These are phyloP conservation scores for Nomia melanderi DNA, from an alignment of 1,140 invertebrate genomes.

Conservation along the genomic window DNA sequence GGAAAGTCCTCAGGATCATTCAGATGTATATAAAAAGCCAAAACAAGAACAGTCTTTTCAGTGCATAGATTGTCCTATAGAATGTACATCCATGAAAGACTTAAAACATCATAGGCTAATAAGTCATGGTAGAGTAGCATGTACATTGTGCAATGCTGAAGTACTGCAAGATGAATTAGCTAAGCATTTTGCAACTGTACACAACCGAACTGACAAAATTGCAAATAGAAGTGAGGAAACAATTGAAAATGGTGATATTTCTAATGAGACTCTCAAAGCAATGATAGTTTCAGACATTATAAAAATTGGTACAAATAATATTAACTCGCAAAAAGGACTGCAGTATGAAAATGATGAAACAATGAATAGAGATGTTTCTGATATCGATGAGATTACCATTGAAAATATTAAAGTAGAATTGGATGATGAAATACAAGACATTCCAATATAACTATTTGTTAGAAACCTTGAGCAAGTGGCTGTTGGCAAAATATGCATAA, in stretches of 20 bases:
- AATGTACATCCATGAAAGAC: constrained; percentile 11
- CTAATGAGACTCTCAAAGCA: neutral
- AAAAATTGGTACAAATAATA: neutral
- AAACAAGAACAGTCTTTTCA: constrained; percentile 8
- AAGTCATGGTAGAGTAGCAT: constrained; percentile 16
- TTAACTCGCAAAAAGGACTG: neutral
- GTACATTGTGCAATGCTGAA: constrained; percentile 30
- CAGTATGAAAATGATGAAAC: neutral
- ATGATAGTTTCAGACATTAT: neutral
- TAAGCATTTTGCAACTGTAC: constrained; percentile 8
- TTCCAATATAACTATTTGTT: constrained; percentile 20
- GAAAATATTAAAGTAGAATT: constrained; percentile 6
- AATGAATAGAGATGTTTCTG: constrained; percentile 20
- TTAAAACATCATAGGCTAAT: constrained; percentile 43
- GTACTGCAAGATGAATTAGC: constrained; percentile 38
- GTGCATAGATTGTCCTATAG: constrained; percentile 29
- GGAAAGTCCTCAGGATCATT: constrained; percentile 48
- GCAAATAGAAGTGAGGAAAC: neutral
- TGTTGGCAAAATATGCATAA: constrained; percentile 20
- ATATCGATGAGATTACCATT: neutral
- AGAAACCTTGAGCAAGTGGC: neutral
- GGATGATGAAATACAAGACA: constrained; percentile 10
- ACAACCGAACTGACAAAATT: neutral
- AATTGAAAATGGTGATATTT: neutral
- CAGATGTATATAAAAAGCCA: constrained; percentile 37